Base-by-base conservation (phyloP, 2,113 vertebrate genomes). In the Pristiophorus japonicus region DNA sequence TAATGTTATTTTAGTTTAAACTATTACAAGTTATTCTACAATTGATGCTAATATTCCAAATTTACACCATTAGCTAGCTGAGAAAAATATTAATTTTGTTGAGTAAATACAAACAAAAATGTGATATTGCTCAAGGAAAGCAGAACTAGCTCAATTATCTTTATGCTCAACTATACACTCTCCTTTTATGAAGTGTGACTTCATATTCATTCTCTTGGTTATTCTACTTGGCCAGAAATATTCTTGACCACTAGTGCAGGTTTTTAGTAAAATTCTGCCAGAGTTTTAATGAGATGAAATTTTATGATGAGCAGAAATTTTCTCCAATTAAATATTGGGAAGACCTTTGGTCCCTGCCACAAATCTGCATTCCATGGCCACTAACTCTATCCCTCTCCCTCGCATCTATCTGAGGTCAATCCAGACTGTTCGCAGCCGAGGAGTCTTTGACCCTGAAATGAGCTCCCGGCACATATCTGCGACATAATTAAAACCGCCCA, bases 171-270 rank as follows among this genome's bases (percentile, higher is more conserved):
- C 88, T 92, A 38, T 63, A n/a, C 59, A 65, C 88, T 38, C 88
- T 38, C 85, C 85, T 55, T 85, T 85, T 85, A 85, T 90, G 30
- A 59, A 62, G 59, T 18, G 16, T 65, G 88, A 92, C 59, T 92
- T 92, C 47, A 88, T 59, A 42, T 55, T 91, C 88, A 88, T 88
- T 91, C 88, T n/a, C 88, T n/a, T 91, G 59, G 59, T 92, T 92
- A 92, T 92, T 63, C 88, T 65, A 63, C 88, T 65, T 34, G 63
- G 88, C 59, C 88, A 63, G 59, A 22, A 63, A 63, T 38, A 92
- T 14, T 34, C 51, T 90, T 90, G 51, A 90, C 11, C 20, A n/a
- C 51, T 51, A 90, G 65, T 63, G n/a, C 88, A 63, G 59, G 59
- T 63, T 63, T 62, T 92, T 65, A 34, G 88, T 92, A 34, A 63